Conservation (phyloP, 2,113 vertebrate species). For the Paratilapia polleni region DNA sequence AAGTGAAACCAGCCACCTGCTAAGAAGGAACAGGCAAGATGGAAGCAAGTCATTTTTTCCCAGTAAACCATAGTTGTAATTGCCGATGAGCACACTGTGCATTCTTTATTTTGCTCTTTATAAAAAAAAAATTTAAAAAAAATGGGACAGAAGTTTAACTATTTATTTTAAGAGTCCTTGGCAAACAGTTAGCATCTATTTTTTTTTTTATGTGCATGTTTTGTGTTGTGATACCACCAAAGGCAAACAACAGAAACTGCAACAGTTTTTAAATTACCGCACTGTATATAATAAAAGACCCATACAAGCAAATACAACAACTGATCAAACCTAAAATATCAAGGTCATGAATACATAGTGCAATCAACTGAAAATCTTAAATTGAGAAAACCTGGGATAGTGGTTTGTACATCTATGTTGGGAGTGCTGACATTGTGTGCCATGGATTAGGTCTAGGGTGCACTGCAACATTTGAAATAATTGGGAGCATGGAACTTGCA, state of each 20-base stretch:
- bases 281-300: background rate
- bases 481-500: background rate
- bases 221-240: no score
- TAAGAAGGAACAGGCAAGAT: background rate
- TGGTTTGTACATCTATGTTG: background rate
- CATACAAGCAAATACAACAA: background rate
- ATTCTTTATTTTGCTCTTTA: background rate
- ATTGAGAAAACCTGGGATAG: background rate
- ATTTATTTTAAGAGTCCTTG: background rate
- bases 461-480: background rate
- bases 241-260: background rate
- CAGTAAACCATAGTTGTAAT: background rate
- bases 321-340: background rate
- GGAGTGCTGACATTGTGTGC: background rate
- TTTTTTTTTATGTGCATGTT: no score
- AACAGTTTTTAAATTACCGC: background rate
- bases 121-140: background rate
- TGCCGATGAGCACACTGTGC: background rate
- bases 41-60: background rate
- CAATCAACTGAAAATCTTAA: background rate
- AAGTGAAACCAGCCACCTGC: slow-evolving; percentile 52
- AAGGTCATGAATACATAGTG: background rate
- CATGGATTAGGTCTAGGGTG: background rate
- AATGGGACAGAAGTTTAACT: background rate
- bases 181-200: no score